phyloP scores from a whole-genome alignment of 1,140 invertebrate species.

The Caenorhabditis briggsae region DNA sequence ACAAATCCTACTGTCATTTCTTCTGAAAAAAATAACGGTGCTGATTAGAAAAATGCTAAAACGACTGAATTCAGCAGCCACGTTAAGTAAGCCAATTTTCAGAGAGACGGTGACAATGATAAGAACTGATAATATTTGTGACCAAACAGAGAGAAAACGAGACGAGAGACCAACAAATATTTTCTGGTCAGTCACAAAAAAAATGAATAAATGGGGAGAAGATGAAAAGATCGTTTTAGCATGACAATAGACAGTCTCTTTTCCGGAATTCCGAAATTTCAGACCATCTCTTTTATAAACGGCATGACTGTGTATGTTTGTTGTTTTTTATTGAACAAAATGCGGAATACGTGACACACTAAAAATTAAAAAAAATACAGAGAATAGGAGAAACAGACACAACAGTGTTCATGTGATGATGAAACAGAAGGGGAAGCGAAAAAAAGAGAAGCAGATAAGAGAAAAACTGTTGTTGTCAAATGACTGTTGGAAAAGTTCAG shows the following conservation, averaged over 20 bases:
- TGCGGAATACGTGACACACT: constrained; percentile 4
- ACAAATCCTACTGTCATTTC: constrained; percentile 28
- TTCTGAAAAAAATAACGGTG: not conserved
- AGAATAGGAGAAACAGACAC: not conserved
- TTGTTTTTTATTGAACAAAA: not conserved
- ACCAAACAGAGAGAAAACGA: constrained; percentile 1
- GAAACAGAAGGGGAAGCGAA: constrained; percentile 5
- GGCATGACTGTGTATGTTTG: not conserved
- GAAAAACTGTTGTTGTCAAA: constrained; percentile 18
- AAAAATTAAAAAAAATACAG: not conserved
- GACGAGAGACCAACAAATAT: constrained; percentile 31
- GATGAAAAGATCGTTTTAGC: not conserved
- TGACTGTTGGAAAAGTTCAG: not conserved
- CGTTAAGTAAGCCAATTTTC: not conserved
- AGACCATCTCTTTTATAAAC: not conserved
- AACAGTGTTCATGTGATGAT: constrained; percentile 19
- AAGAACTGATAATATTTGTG: constrained; percentile 3
- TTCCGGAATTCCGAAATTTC: too few relatives aligned
- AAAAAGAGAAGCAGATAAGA: not conserved
- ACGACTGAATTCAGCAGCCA: not conserved
- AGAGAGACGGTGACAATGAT: constrained; percentile 23
- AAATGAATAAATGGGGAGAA: not conserved
- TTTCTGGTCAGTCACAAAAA: constrained; percentile 26
- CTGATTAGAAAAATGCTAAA: not conserved
- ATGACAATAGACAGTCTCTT: not conserved